Conservation (phyloP, 1,140 invertebrate genomes). For the Scaptodrosophila lebanonensis region DNA sequence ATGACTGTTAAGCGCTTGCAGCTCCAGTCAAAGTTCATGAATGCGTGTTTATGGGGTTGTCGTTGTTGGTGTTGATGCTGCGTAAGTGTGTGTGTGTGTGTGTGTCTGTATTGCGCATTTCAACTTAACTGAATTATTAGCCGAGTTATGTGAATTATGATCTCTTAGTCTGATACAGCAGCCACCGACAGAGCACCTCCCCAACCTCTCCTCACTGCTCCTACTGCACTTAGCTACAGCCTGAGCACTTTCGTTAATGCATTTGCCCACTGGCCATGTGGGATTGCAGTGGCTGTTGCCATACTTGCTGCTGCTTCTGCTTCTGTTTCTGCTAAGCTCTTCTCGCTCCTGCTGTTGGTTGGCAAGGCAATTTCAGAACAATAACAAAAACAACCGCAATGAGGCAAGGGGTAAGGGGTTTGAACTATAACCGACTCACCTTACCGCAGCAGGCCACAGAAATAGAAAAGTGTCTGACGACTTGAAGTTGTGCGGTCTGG, state of each 20-base stretch:
- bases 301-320: conserved; percentile 15
- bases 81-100: conserved; percentile 28
- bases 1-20: too few relatives aligned
- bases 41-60: not conserved
- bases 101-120: conserved; percentile 51
- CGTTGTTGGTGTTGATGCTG: not conserved
- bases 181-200: not conserved
- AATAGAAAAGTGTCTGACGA: too few relatives aligned
- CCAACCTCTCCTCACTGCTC: not conserved
- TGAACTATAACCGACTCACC: conserved; percentile 53
- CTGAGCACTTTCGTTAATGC: conserved; percentile 68
- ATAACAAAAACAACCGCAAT: conserved; percentile 40
- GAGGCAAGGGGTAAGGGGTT: conserved; percentile 7
- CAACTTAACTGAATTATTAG: conserved; percentile 75
- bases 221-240: conserved; percentile 24
- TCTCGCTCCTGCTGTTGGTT: too few relatives aligned
- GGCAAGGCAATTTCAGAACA: conserved; percentile 57
- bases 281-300: conserved; percentile 41
- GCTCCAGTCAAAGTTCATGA: not conserved
- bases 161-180: conserved; percentile 50
- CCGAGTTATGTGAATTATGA: conserved; percentile 74
- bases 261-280: conserved; percentile 73
- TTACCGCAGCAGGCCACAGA: conserved; percentile 16
- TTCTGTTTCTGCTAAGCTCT: conserved; percentile 13
- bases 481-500: too few relatives aligned